Evolutionary conservation across 2,888 invertebrate genomes (phyloP).

Genomic region (Odiellus spinosus): DNA sequence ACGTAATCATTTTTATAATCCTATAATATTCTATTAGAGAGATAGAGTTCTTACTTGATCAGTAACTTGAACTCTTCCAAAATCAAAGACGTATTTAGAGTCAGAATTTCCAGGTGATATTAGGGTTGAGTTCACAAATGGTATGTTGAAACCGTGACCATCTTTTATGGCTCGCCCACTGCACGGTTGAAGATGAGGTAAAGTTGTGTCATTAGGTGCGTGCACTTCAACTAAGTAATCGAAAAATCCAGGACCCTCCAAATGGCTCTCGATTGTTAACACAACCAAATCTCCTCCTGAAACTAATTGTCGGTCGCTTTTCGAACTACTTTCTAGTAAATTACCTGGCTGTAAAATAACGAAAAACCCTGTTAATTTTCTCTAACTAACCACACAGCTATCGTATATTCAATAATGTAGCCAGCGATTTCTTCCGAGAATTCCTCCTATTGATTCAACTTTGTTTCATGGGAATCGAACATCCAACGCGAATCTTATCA

Average conservation of each 20-base stretch:
- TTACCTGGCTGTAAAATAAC: too few species aligned
- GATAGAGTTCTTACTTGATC: slow-evolving; percentile 15
- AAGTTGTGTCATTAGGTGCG: slow-evolving; percentile 4
- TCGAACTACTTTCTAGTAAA: too few species aligned
- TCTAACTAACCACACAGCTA: too few species aligned
- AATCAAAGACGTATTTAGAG: slow-evolving; percentile 14
- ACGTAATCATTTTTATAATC: too few species aligned
- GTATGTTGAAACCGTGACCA: slow-evolving; percentile 17
- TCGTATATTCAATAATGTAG: too few species aligned
- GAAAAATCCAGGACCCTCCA: slow-evolving; percentile 2
- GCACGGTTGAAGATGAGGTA: slow-evolving; percentile 17
- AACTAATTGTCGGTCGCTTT: background rate
- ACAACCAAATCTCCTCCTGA: slow-evolving; percentile 5
- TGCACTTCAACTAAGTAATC: slow-evolving; percentile 16
- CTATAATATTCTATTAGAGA: too few species aligned
- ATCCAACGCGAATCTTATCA: too few species aligned
- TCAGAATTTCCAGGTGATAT: slow-evolving; percentile 14
- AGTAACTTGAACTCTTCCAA: slow-evolving; percentile 18
- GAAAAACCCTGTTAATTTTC: too few species aligned
- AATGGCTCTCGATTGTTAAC: background rate
- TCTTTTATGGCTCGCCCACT: slow-evolving; percentile 16
- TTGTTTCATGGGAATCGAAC: too few species aligned
- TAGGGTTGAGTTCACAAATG: slow-evolving; percentile 16
- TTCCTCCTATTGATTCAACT: too few species aligned
- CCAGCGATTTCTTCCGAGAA: too few species aligned